Percentiles rank a stretch among this genome's conserved stretches.
phyloP scores from a whole-genome alignment of 2,113 vertebrate species.

The Nothobranchius furzeri region DNA sequence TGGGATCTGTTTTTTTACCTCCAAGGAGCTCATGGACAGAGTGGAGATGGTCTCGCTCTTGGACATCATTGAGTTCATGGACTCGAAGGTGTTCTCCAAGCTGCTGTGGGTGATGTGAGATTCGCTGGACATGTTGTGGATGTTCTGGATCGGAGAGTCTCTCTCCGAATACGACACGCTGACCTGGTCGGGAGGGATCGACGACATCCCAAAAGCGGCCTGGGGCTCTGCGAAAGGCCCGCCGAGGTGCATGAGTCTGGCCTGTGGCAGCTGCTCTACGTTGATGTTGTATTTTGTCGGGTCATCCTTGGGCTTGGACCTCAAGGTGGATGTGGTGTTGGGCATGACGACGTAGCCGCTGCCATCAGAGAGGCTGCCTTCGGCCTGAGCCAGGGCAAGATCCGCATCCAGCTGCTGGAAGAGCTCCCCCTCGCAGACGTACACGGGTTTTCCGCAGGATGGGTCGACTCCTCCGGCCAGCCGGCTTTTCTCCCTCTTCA shows the following conservation, averaged over 20 bases:
- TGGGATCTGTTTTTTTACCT: constrained; percentile 79
- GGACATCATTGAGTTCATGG: constrained; percentile 90
- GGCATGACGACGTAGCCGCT: constrained; percentile 93
- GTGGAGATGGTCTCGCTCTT: constrained; percentile 94
- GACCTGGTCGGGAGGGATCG: constrained; percentile 84
- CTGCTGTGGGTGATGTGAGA: constrained; percentile 88
- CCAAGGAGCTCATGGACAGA: constrained; percentile 96
- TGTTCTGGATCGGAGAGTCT: constrained; percentile 84
- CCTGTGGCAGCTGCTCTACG: constrained; percentile 94
- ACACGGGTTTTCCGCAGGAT: constrained; percentile 85
- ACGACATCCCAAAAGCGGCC: constrained; percentile 84
- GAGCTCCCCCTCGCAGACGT: constrained; percentile 93
- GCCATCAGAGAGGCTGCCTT: constrained; percentile 80
- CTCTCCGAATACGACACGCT: constrained; percentile 83
- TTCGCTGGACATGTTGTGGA: constrained; percentile 87
- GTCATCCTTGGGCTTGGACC: constrained; percentile 91
- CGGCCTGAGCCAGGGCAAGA: constrained; percentile 86
- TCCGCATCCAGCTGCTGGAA: constrained; percentile 94
- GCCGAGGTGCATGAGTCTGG: constrained; percentile 92
- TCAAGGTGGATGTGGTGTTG: constrained; percentile 89
- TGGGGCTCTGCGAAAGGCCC: constrained; percentile 86
- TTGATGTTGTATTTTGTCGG: constrained; percentile 91
- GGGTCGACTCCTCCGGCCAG: constrained; percentile 70
- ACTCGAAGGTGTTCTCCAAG: constrained; percentile 90
- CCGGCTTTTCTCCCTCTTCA: constrained; percentile 90